Conservation (phyloP, 2,797 vertebrate genomes). For the Buceros bicornis region DNA sequence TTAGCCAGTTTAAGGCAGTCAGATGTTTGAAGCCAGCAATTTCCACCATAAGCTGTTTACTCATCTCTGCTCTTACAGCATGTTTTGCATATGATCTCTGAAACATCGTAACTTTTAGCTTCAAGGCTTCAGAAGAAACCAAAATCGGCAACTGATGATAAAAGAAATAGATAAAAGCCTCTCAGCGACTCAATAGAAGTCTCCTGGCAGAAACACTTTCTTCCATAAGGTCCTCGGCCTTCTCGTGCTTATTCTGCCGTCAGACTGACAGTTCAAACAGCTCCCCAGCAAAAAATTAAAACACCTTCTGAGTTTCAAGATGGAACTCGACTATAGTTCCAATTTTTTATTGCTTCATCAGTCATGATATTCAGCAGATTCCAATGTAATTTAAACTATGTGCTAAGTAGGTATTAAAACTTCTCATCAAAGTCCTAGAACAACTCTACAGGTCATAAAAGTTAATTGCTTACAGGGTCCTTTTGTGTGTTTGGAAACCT, state of each 20-base stretch:
- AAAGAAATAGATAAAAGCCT: not conserved
- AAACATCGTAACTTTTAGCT: not conserved
- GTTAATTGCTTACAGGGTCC: rapidly evolving
- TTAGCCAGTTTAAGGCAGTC: not conserved
- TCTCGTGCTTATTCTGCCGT: rapidly evolving
- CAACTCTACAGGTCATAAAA: not conserved
- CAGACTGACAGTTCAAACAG: not conserved
- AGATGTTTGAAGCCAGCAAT: not conserved
- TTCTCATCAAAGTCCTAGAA: not conserved
- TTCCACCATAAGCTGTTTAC: not conserved
- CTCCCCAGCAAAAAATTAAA: not conserved
- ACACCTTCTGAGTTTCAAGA: not conserved
- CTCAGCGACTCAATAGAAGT: not conserved
- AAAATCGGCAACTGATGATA: not conserved
- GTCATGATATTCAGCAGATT: not conserved
- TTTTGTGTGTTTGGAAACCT: not conserved
- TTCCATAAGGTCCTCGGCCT: not conserved
- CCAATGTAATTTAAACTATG: not conserved
- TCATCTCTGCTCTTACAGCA: not conserved
- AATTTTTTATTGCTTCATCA: not conserved
- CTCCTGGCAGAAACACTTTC: not conserved
- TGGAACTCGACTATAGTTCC: not conserved
- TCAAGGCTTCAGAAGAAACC: not conserved
- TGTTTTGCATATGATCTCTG: not conserved
- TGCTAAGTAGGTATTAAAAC: not conserved